Percentiles rank a stretch among this genome's conserved stretches.
These are phyloP conservation scores for Coccyzus lansbergi DNA, from an alignment of 2,797 vertebrate genomes.

Conservation along the genomic window DNA sequence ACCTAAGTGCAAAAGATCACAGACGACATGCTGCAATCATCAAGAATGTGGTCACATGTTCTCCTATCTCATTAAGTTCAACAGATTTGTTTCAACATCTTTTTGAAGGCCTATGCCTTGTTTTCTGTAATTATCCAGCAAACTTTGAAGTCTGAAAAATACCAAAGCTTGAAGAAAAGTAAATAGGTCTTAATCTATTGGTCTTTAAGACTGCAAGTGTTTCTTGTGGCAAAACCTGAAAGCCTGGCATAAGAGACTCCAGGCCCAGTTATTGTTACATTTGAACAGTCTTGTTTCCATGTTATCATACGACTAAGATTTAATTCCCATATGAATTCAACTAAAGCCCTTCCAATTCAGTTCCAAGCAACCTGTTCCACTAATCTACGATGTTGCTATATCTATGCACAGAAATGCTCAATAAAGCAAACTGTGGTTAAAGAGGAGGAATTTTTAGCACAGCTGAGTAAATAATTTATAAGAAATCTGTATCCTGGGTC, in stretches of 20 bases:
- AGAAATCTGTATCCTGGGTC: background rate
- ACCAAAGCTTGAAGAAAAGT: background rate
- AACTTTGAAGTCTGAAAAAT: background rate
- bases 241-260: background rate
- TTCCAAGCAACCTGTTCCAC: background rate
- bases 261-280: background rate
- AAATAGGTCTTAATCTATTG: background rate
- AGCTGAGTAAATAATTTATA: background rate
- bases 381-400: background rate
- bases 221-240: background rate
- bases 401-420: background rate
- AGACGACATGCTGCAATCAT: background rate
- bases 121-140: background rate
- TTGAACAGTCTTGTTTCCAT: background rate
- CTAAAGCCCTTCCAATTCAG: background rate
- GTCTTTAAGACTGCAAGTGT: background rate
- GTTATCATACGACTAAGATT: background rate
- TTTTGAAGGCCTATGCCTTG: background rate
- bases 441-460: background rate
- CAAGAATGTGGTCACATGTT: background rate
- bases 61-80: background rate
- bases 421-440: background rate
- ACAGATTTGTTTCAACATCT: background rate
- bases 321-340: background rate
- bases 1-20: background rate